These are phyloP conservation scores for Clepsis dumicolana DNA, from an alignment of 2,888 invertebrate species.

Conservation along the genomic window DNA sequence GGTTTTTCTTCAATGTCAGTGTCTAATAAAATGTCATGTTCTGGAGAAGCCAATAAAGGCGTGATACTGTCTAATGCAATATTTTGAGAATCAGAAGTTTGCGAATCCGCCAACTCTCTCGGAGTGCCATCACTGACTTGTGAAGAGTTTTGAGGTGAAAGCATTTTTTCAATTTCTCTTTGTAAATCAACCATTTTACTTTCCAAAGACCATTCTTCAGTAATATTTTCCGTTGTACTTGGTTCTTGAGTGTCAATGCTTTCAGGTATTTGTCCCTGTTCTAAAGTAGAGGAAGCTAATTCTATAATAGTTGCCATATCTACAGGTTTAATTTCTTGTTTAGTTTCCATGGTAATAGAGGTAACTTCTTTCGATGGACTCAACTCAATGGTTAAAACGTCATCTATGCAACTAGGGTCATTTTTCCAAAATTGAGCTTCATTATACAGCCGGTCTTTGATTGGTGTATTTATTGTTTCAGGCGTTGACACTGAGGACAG, in stretches of 20 bases:
- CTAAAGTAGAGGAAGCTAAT: slow-evolving; percentile 29
- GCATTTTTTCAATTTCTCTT: slow-evolving; percentile 82
- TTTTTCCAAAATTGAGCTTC: slow-evolving; percentile 81
- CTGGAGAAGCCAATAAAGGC: slow-evolving; percentile 71
- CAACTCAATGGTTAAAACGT: slow-evolving; percentile 64
- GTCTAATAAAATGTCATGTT: slow-evolving; percentile 56
- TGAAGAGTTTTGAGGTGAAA: slow-evolving; percentile 78
- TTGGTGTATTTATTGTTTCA: slow-evolving; percentile 74
- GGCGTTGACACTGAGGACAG: slow-evolving; percentile 66
- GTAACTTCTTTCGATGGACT: slow-evolving; percentile 44
- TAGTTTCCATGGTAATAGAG: slow-evolving; percentile 33
- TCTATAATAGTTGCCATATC: slow-evolving; percentile 47
- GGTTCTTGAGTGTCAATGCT: slow-evolving; percentile 19
- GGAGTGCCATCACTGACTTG: slow-evolving; percentile 69
- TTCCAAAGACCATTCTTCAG: slow-evolving; percentile 76
- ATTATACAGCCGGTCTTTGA: slow-evolving; percentile 76
- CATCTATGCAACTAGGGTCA: slow-evolving; percentile 63
- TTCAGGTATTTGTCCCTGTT: slow-evolving; percentile 39
- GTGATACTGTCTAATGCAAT: slow-evolving; percentile 69
- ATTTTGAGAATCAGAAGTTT: slow-evolving; percentile 64
- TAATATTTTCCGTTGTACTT: slow-evolving; percentile 52
- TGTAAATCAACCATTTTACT: slow-evolving; percentile 82
- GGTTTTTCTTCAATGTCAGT: slow-evolving; percentile 40
- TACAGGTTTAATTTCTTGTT: slow-evolving; percentile 44
- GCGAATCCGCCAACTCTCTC: slow-evolving; percentile 66